Percentiles rank a stretch among this genome's conserved stretches.
These are phyloP conservation scores for Martes martes DNA, from an alignment of 2,113 vertebrate species.

Conservation along the genomic window DNA sequence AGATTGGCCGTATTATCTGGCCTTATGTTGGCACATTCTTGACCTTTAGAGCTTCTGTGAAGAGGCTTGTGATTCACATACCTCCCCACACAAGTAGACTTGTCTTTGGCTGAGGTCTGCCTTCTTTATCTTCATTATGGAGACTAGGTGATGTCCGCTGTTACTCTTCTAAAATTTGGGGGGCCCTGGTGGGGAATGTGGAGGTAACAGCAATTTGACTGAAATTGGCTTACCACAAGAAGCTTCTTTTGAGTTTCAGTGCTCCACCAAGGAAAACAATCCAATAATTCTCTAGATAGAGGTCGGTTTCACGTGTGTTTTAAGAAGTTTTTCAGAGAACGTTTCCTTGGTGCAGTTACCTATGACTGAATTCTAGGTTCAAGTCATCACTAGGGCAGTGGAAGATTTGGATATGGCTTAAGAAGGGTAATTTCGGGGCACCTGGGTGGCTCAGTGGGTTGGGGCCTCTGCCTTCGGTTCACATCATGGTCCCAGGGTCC, in stretches of 20 bases:
- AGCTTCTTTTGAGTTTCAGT: neutral
- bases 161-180: neutral
- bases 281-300: neutral
- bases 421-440: neutral
- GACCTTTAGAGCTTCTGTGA: neutral
- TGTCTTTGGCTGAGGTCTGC: neutral
- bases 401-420: neutral
- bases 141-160: neutral
- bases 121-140: neutral
- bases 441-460: no score
- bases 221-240: neutral
- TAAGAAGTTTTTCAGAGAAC: slow-evolving; percentile 1
- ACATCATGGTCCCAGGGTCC: no score
- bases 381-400: neutral
- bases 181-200: neutral
- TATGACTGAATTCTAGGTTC: neutral
- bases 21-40: neutral
- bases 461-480: no score
- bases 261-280: neutral
- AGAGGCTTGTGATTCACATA: neutral
- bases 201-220: neutral
- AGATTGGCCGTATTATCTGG: neutral
- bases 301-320: neutral
- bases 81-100: neutral
- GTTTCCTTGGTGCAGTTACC: neutral